Percentiles rank a stretch among this genome's conserved stretches.
phyloP scores from a whole-genome alignment of 1,140 invertebrate species.

The Pseudomyrmex gracilis region DNA sequence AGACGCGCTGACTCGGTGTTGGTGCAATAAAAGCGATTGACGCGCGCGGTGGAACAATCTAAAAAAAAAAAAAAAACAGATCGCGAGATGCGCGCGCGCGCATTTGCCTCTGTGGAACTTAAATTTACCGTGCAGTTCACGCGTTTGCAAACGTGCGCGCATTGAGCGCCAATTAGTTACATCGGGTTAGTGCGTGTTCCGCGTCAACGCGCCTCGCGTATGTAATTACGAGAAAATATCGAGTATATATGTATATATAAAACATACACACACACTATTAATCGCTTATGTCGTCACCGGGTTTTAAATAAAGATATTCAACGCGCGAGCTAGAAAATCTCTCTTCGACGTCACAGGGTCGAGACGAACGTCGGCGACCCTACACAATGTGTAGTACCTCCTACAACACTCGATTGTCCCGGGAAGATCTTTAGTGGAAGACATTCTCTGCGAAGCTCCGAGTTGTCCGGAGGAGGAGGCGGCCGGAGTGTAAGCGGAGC shows the following conservation, averaged over 20 bases:
- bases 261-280: background rate
- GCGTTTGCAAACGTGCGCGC: slow-evolving; percentile 17
- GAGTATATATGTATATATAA: slow-evolving; percentile 10
- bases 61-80: background rate
- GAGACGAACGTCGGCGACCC: background rate
- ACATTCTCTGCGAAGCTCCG: background rate
- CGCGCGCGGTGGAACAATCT: background rate
- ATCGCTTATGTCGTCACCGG: too few relatives aligned
- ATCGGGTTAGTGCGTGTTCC: background rate
- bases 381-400: background rate
- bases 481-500: too few relatives aligned
- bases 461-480: background rate
- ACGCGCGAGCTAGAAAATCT: too few relatives aligned
- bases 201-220: background rate
- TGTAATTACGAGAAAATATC: background rate
- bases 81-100: background rate
- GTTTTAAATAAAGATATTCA: too few relatives aligned
- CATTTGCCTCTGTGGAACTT: slow-evolving; percentile 36
- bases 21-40: slow-evolving; percentile 22
- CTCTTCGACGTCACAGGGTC: slow-evolving; percentile 18
- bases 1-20: background rate
- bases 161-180: background rate
- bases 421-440: background rate
- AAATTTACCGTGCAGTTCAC: slow-evolving; percentile 45
- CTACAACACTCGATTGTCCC: slow-evolving; percentile 12